Base-by-base conservation (phyloP, 1,140 invertebrate genomes). In the Campoletis sonorensis region DNA sequence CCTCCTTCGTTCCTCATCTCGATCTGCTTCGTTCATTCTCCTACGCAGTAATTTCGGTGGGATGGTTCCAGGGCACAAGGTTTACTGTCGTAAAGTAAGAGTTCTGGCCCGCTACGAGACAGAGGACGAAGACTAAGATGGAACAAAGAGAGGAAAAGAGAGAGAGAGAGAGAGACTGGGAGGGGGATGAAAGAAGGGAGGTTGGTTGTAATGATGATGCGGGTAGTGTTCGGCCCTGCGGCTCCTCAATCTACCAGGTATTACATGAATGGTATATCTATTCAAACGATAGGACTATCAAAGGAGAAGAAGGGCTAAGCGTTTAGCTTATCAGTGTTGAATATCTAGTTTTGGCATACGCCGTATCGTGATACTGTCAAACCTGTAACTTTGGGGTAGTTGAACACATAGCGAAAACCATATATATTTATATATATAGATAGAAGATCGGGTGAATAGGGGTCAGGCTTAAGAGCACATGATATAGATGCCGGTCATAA, bases 291-390 rank as follows among this genome's bases (percentile, higher is more conserved):
- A 68, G 23, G 21, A 73, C 71, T 26, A 37, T 68, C 23, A 70
- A 37, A 81, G 33, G 58, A 58, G 45, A 73, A 70, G 73, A 67
- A 81, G 71, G 58, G 37, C 40, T 40, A 51, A 81, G 67, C 82
- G 37, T 83, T 83, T 83, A 83, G 82, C 79, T 83, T 83, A 83
- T 83, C 82, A 61, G 37, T 67, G 61, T 79, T 49, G 67, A 75
- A 40, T 27, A 83, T 83, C 79, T 58, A 77, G 51, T 77, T 64
- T 77, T 77, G 51, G 54, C 72, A 75, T 75, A 54, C 45, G 49
- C 15, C 49, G 49, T 30, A 54, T 70, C 67, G 30, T 33, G 30
- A 70, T 27, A 33, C 30, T 21, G 30, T 27, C 26, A 33, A 18
- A 30, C 15, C 27, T 70, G 27, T 15, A 70, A 33, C 67, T 33